A percentile compares a stretch with the other conserved stretches of the same genome.
These are phyloP conservation scores for Macquaria ambigua DNA, from an alignment of 2,113 vertebrate species.

Conservation along the genomic window DNA sequence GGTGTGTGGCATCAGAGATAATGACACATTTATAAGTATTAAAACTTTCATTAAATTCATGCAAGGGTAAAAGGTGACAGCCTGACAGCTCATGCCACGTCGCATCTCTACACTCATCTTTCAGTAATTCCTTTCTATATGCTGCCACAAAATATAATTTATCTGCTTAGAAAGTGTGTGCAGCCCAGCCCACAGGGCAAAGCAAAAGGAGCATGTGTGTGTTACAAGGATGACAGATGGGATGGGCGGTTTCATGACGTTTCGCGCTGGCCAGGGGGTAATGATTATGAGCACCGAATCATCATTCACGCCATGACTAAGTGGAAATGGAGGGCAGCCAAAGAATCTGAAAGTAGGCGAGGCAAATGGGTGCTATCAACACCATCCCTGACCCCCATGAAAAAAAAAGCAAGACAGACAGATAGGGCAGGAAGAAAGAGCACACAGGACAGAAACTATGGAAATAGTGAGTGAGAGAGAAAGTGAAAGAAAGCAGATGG, in stretches of 20 bases:
- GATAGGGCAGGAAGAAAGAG: background rate
- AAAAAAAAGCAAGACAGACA: background rate
- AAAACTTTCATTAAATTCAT: background rate
- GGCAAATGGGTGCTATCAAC: conserved; percentile 42
- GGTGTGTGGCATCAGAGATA: background rate
- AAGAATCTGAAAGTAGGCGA: conserved; percentile 40
- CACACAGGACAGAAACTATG: background rate
- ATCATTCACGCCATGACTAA: conserved; percentile 64
- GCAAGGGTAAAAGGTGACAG: conserved; percentile 1
- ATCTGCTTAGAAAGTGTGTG: conserved; percentile 16
- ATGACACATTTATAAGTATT: conserved; percentile 6
- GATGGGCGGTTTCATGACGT: conserved; percentile 47
- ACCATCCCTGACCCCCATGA: background rate
- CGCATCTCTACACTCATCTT: conserved; percentile 11
- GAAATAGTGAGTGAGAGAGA: background rate
- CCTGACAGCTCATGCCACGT: background rate
- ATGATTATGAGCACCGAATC: conserved; percentile 44
- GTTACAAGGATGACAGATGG: conserved; percentile 44
- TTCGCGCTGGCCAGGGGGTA: conserved; percentile 42
- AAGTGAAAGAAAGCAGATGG: background rate
- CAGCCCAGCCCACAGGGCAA: conserved; percentile 14
- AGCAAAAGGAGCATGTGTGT: conserved; percentile 13
- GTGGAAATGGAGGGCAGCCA: conserved; percentile 51
- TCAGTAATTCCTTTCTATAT: conserved; percentile 13
- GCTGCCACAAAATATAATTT: conserved; percentile 21